phyloP scores from a whole-genome alignment of 2,888 invertebrate species.

The Plagodis pulveraria region DNA sequence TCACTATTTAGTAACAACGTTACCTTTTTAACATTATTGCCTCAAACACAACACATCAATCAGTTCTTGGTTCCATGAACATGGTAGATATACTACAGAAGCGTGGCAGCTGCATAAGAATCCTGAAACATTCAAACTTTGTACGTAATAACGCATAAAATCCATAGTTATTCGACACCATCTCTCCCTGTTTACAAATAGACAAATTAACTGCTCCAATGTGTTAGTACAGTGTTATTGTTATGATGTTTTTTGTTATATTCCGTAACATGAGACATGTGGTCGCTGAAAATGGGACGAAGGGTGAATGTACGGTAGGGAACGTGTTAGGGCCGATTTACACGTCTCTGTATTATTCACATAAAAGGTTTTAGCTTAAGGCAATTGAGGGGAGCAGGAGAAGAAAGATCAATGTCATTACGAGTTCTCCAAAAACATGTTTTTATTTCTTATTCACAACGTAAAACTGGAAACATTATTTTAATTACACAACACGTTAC shows the following conservation, averaged over 20 bases:
- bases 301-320: constrained; percentile 20
- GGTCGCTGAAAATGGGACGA: constrained; percentile 21
- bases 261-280: constrained; percentile 34
- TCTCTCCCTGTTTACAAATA: constrained; percentile 17
- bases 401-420: too few relatives aligned
- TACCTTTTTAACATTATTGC: too few relatives aligned
- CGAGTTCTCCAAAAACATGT: too few relatives aligned
- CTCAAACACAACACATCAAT: too few relatives aligned
- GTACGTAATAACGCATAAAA: background rate
- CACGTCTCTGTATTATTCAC: background rate
- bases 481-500: too few relatives aligned
- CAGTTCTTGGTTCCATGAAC: too few relatives aligned
- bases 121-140: background rate
- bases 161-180: constrained; percentile 13
- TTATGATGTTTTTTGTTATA: constrained; percentile 24
- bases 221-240: constrained; percentile 26
- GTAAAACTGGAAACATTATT: too few relatives aligned
- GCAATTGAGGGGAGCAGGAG: too few relatives aligned
- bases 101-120: background rate
- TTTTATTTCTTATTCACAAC: too few relatives aligned
- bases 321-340: background rate
- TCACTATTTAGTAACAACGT: too few relatives aligned
- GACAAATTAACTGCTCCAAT: constrained; percentile 29
- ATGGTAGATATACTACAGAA: background rate
- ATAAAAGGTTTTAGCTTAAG: too few relatives aligned